These are phyloP conservation scores for Tricholauxania praeusta DNA, from an alignment of 2,888 invertebrate genomes.

Conservation along the genomic window DNA sequence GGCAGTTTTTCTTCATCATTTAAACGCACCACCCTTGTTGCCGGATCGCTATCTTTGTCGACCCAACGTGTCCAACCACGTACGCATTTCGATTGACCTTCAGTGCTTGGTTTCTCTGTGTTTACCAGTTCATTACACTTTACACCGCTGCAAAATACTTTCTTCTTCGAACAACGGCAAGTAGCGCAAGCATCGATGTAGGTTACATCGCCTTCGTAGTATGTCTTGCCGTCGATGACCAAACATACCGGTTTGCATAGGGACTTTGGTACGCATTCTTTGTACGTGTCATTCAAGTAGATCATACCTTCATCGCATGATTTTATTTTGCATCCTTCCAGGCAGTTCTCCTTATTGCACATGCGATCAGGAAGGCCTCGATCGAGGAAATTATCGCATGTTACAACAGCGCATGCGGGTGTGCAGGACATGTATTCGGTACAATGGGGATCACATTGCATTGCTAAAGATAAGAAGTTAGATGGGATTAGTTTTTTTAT, in stretches of 20 bases:
- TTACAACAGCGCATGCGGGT: slow-evolving; percentile 84
- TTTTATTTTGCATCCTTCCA: slow-evolving; percentile 86
- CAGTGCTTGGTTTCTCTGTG: slow-evolving; percentile 49
- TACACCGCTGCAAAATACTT: slow-evolving; percentile 78
- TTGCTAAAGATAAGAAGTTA: slow-evolving; percentile 70
- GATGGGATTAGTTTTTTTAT: neutral
- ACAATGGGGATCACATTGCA: slow-evolving; percentile 88
- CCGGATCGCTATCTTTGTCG: slow-evolving; percentile 69
- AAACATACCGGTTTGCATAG: slow-evolving; percentile 73
- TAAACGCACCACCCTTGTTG: slow-evolving; percentile 55
- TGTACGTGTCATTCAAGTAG: slow-evolving; percentile 76
- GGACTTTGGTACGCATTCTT: slow-evolving; percentile 80
- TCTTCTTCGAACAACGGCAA: slow-evolving; percentile 80
- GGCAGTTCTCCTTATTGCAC: slow-evolving; percentile 81
- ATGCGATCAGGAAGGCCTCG: slow-evolving; percentile 74
- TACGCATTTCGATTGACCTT: slow-evolving; percentile 70
- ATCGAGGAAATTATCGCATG: slow-evolving; percentile 83
- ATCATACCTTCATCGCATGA: slow-evolving; percentile 81
- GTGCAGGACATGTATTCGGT: slow-evolving; percentile 85
- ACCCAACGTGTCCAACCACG: slow-evolving; percentile 87
- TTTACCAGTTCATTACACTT: slow-evolving; percentile 70
- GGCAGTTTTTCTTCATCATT: slow-evolving; percentile 64
- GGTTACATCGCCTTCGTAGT: slow-evolving; percentile 83
- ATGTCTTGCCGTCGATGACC: slow-evolving; percentile 74
- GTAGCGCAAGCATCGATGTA: slow-evolving; percentile 82